Conservation (phyloP, 2,113 vertebrate genomes). For the Brienomyrus brachyistius region DNA sequence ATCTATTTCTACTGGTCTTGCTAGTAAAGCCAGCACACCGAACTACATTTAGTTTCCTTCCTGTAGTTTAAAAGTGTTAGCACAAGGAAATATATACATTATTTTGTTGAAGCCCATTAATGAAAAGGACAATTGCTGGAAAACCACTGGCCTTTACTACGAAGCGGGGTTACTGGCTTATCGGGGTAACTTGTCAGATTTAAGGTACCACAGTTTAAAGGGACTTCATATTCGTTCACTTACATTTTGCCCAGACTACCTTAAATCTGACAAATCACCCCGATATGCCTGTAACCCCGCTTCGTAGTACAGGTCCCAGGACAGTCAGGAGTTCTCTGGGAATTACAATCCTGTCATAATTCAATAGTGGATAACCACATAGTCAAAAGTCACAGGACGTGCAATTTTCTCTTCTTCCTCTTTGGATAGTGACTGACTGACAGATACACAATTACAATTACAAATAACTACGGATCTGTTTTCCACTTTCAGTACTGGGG, state of each 20-base stretch:
- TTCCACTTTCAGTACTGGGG: not conserved
- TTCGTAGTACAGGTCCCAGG: not conserved
- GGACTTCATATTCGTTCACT: too few species aligned
- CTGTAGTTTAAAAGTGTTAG: not conserved
- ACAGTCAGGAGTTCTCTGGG: not conserved
- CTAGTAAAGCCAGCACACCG: not conserved
- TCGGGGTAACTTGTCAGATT: too few species aligned
- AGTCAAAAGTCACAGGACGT: not conserved
- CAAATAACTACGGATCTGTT: not conserved
- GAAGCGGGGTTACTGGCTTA: too few species aligned
- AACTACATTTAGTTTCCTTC: not conserved
- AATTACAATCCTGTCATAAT: not conserved
- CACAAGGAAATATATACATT: not conserved
- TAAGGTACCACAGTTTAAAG: too few species aligned
- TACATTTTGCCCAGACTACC: too few species aligned
- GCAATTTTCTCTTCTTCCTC: not conserved
- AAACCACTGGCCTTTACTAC: not conserved
- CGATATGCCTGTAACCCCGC: too few species aligned
- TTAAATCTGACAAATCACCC: too few species aligned
- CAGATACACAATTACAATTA: too few species aligned
- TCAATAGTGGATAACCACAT: not conserved
- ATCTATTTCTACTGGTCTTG: not conserved
- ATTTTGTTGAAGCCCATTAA: not conserved
- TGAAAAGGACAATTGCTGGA: not conserved
- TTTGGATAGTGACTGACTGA: not conserved